Conservation (phyloP, 2,113 vertebrate species). For the Cephalophus harveyi region DNA sequence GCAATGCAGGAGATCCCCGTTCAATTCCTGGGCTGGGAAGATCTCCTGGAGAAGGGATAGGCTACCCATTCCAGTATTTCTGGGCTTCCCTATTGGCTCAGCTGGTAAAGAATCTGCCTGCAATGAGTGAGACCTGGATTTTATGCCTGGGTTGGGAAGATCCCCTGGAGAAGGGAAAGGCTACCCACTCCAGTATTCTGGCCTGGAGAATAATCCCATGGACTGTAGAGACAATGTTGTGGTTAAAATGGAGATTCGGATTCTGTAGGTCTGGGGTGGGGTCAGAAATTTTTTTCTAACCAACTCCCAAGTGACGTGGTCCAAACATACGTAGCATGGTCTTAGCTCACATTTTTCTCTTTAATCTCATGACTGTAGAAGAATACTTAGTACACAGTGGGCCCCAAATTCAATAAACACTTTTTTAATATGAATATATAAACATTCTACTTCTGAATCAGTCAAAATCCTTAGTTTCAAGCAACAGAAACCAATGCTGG, state of each 20-base stretch:
- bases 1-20: neutral
- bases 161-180: neutral
- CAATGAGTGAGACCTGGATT: neutral
- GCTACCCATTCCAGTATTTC: neutral
- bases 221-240: neutral
- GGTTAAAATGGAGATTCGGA: neutral
- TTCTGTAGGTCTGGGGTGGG: neutral
- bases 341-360: neutral
- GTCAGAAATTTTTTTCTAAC: neutral
- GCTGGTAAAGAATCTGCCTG: neutral
- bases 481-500: neutral
- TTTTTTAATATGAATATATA: neutral
- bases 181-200: neutral
- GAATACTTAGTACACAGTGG: neutral
- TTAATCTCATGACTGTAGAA: neutral
- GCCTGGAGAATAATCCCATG: neutral
- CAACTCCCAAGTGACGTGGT: neutral
- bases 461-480: neutral
- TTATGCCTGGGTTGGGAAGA: neutral
- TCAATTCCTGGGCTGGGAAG: neutral
- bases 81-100: neutral
- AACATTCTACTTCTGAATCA: neutral
- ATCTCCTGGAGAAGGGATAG: neutral
- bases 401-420: neutral
- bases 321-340: neutral